Base-by-base conservation (phyloP, 2,888 invertebrate species). In the Chelonus formosanus region DNA sequence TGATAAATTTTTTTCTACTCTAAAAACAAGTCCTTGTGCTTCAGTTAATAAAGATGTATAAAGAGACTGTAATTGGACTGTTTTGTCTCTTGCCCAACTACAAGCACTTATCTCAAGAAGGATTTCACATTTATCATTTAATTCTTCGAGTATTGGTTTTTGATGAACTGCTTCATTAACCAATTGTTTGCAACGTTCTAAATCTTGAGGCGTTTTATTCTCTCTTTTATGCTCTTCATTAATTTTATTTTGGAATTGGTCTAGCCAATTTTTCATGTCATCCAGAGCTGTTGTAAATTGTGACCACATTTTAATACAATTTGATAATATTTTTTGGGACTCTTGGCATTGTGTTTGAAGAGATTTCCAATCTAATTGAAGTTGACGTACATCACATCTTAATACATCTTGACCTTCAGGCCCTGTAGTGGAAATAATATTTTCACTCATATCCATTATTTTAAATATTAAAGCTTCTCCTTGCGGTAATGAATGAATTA, bases 1-100 rank as follows among this genome's bases (percentile, higher is more conserved):
- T 0, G 94, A 92, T 0, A 97, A 86, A 82, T 94, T 95, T 86
- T 95, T 95, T 80, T 97, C 95, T 7, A 96, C 91, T 79, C 92
- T 92, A 1, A 93, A 91, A 31, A 95, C 92, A 48, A 95, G 86
- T 66, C 89, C 91, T 86, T 96, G 95, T 36, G 92, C 91, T 70
- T 90, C 90, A 0, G 93, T 92, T 36, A 95, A 82, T 8, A 95
- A 83, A 71, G 91, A 90, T 0, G 94, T 92, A 78, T 95, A 96
- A 65, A 90, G 89, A 3, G 92, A 91, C 85, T 96, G 95, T 0
- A 94, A 85, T 76, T 92, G 92, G 0, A 95, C 92, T 3, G 94
- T 94, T 82, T 93, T 92, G 78, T 96, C 95, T 32, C 96, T 88
- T 0, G 95, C 93, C 88, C 92, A 91, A 20, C 92, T 90, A 77